Conservation (phyloP, 2,888 invertebrate species). For the Scaptomyza tumidula region DNA sequence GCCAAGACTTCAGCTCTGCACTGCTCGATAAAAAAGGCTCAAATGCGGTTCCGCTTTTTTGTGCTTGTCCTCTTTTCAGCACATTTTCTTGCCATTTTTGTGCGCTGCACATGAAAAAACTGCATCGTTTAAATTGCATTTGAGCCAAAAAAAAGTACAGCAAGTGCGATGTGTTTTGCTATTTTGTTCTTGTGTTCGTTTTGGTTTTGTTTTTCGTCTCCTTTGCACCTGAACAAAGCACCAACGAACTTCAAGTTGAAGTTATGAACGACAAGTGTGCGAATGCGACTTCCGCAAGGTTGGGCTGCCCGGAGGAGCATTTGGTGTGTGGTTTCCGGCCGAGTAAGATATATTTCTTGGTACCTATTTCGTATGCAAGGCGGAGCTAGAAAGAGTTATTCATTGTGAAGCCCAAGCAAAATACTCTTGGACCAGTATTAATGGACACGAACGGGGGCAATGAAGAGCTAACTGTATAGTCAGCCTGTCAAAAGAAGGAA, state of each 20-base stretch:
- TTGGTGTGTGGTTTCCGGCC: slow-evolving; percentile 48
- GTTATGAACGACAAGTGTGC: slow-evolving; percentile 76
- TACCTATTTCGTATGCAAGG: slow-evolving; percentile 41
- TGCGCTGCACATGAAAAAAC: slow-evolving; percentile 46
- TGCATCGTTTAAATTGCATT: slow-evolving; percentile 65
- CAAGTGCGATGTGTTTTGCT: slow-evolving; percentile 61
- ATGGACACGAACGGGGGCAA: slow-evolving; percentile 38
- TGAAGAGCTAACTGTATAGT: slow-evolving; percentile 37
- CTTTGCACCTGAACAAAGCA: slow-evolving; percentile 51
- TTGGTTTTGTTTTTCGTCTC: slow-evolving; percentile 29
- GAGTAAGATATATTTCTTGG: slow-evolving; percentile 44
- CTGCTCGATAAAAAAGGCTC: slow-evolving; percentile 76
- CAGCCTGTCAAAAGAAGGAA: slow-evolving; percentile 12
- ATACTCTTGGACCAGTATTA: slow-evolving; percentile 39
- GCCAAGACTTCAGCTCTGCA: slow-evolving; percentile 52
- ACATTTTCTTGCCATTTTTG: slow-evolving; percentile 67
- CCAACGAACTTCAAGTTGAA: slow-evolving; percentile 53
- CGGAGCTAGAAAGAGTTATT: slow-evolving; percentile 49
- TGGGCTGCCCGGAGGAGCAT: slow-evolving; percentile 21
- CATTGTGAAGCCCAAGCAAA: slow-evolving; percentile 49
- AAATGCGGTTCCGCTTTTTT: slow-evolving; percentile 75
- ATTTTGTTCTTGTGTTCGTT: slow-evolving; percentile 29
- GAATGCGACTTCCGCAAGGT: slow-evolving; percentile 63
- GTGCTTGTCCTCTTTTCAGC: slow-evolving; percentile 60
- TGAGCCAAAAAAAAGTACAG: slow-evolving; percentile 53